A percentile compares a stretch with the other conserved stretches of the same genome.
Conservation (phyloP, 23 tunicate species). For the Oikopleura vanhoeffeni region DNA sequence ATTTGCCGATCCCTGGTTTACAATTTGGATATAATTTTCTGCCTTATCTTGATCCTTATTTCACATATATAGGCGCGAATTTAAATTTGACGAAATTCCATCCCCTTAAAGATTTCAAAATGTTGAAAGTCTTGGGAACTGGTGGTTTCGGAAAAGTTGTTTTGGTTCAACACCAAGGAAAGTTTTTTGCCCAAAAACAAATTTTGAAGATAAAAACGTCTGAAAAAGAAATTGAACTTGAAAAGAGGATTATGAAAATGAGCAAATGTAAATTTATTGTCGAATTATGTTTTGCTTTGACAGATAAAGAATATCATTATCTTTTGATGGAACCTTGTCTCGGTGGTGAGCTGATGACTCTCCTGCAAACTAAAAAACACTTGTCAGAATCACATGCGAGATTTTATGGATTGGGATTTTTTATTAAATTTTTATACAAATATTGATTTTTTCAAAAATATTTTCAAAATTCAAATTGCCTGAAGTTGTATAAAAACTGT, state of each 20-base stretch:
- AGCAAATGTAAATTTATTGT: neutral
- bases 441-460: too few species aligned
- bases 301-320: neutral
- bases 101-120: neutral
- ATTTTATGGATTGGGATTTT: constrained; percentile 6
- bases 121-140: neutral
- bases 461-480: too few species aligned
- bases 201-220: neutral
- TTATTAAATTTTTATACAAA: too few species aligned
- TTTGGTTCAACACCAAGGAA: neutral
- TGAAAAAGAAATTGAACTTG: neutral
- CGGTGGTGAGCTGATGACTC: constrained; percentile 14
- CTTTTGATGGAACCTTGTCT: constrained; percentile 5
- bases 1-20: too few species aligned
- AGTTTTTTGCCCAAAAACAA: constrained; percentile 10
- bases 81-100: too few species aligned
- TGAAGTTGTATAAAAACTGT: too few species aligned
- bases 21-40: too few species aligned
- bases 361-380: neutral
- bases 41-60: too few species aligned
- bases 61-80: too few species aligned
- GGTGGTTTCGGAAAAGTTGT: constrained; percentile 10
- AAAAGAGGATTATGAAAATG: neutral
- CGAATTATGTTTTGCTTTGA: neutral
- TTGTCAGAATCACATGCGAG: neutral